Evolutionary conservation across 2,888 invertebrate species (phyloP), one percentile per base, ranked within the genome.

Genomic region (Xylota segnis): DNA sequence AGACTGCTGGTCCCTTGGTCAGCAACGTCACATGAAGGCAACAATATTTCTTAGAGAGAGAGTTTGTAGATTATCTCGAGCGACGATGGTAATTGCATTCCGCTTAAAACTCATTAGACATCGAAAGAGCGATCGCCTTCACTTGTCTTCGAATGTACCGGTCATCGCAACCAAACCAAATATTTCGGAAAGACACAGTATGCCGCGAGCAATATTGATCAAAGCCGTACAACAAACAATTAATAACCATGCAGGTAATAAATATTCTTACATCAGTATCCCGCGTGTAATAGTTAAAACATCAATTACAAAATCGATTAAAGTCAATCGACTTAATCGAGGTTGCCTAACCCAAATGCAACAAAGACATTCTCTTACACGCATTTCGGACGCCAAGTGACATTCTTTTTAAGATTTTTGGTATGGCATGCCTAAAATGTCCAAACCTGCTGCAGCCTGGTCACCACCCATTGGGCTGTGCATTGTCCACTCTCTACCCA

Each of bases 341-440:
- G 37, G 18, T 45, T 56, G 5, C 10, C 7, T 45, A n/a, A 58
- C 16, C 37, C 23, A 58, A 58, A 23, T 10, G 12, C 32, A 16
- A 45, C 27, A 47, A 43, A 27, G 7, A 29, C 79, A 74, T 61
- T 74, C 81, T 68, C 52, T 59, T 54, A 47, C 37, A 75, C 61
- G 37, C 81, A 81, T 18, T 58, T 71, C 37, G 18, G 23, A 40
- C 5, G 45, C 37, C 54, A 27, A 45, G 47, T 52, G 65, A 50
- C 71, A 58, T 79, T 79, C 50, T 50, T 54, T 32, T 54, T 37
- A 32, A 16, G 47, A 7, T 5, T 45, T 54, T 47, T 12, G 16
- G 12, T 9, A 10, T 18, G 14, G 29, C 54, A 47, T 71, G 37
- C 54, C 37, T 58, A 14, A 54, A 74, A 58, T 70, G 9, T 58